Evolutionary conservation across 1,140 invertebrate species (phyloP).

Genomic region (Nautilus pompilius): DNA sequence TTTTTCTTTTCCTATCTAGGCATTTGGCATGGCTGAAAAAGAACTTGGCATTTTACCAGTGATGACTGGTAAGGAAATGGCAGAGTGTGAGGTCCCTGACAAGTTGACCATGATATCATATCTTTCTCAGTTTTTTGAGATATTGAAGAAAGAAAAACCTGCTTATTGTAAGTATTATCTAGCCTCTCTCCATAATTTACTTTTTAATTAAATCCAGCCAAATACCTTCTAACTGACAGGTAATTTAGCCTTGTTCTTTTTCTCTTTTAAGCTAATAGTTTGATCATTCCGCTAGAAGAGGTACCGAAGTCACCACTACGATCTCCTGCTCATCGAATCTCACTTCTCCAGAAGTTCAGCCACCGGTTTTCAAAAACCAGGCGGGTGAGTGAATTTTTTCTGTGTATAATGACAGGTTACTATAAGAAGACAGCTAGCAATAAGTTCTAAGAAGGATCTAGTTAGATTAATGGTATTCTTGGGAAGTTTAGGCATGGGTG

Average conservation of each 20-base stretch:
- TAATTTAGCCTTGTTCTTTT: no score
- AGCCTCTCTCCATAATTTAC: neutral
- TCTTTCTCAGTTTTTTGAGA: constrained; percentile 81
- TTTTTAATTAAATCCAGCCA: neutral
- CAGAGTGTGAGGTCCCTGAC: constrained; percentile 68
- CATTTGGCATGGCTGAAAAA: constrained; percentile 76
- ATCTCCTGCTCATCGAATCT: constrained; percentile 28
- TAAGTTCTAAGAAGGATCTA: no score
- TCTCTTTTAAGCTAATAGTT: no score
- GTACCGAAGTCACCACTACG: constrained; percentile 14
- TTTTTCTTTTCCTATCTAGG: constrained; percentile 43
- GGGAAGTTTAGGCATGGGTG: no score
- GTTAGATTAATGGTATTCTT: no score
- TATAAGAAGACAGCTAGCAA: no score
- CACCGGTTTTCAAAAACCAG: constrained; percentile 10
- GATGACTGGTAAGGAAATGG: constrained; percentile 79
- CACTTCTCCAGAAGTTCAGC: constrained; percentile 34
- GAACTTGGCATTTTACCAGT: constrained; percentile 75
- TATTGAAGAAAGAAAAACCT: constrained; percentile 41
- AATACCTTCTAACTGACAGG: no score
- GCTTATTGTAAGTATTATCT: constrained; percentile 33
- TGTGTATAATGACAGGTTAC: no score
- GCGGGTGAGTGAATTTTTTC: constrained; percentile 6
- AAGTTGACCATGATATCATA: constrained; percentile 77
- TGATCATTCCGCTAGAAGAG: constrained; percentile 14